Percentiles rank a stretch among this genome's conserved stretches.
Evolutionary conservation across 2,888 invertebrate species (phyloP).

Genomic region (Caenorhabditis sp.): DNA sequence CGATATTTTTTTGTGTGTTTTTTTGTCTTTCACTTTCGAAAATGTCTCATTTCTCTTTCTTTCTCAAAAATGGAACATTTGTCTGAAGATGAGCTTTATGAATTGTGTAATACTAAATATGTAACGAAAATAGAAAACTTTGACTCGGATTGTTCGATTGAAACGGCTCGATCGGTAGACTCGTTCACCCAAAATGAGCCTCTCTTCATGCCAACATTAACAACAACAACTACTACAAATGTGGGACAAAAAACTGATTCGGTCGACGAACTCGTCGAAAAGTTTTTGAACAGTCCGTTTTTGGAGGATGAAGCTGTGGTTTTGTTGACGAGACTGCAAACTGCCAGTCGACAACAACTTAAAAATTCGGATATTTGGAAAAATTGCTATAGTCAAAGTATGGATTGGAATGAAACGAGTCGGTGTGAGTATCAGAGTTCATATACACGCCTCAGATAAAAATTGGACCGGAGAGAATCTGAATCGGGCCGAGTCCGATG

Average conservation of each 20-base stretch:
- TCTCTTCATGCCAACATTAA: not conserved
- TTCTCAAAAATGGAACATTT: not conserved
- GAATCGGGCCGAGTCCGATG: no score
- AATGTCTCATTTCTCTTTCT: not conserved
- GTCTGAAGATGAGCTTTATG: not conserved
- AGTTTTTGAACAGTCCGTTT: not conserved
- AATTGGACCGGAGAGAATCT: no score
- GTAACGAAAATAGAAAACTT: not conserved
- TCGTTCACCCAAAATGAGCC: not conserved
- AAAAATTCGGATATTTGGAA: not conserved
- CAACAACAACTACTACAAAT: not conserved
- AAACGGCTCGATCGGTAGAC: not conserved
- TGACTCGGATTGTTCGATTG: not conserved
- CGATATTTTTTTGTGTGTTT: not conserved
- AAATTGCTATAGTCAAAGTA: not conserved
- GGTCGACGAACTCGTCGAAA: not conserved
- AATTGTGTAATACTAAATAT: constrained; percentile 3
- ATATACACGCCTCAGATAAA: no score
- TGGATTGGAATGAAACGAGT: not conserved
- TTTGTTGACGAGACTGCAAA: not conserved
- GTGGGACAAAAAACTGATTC: not conserved
- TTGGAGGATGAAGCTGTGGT: not conserved
- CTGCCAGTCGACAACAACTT: not conserved
- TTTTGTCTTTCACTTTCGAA: not conserved
- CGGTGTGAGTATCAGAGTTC: not conserved